Evolutionary conservation across 2,113 vertebrate genomes (phyloP).

Genomic region (Eudorcas thomsonii): DNA sequence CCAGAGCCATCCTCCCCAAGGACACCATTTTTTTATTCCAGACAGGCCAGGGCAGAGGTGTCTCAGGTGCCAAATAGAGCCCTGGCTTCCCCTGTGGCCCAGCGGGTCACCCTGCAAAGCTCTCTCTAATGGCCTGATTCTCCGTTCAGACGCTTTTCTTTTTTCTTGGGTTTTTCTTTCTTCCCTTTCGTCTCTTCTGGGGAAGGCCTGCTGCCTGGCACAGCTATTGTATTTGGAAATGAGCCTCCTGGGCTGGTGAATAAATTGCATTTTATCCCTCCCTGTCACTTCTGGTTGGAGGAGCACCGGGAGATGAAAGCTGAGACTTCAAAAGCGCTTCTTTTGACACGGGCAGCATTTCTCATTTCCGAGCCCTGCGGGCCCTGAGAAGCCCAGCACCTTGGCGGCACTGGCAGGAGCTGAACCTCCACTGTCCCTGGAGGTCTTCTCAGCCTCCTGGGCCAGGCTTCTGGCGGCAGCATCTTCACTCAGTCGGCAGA

Average conservation of each 20-base stretch:
- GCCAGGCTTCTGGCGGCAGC: conserved; percentile 23
- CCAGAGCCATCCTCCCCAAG: background rate
- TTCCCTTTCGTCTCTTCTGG: conserved; percentile 18
- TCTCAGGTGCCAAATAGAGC: background rate
- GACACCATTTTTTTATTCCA: background rate
- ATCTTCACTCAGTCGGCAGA: conserved; percentile 7
- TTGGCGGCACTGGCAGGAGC: background rate
- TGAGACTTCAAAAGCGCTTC: conserved; percentile 51
- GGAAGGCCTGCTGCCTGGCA: conserved; percentile 30
- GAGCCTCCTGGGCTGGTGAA: conserved; percentile 46
- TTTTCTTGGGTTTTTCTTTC: background rate
- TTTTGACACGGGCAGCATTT: conserved; percentile 39
- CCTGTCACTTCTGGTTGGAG: conserved; percentile 60
- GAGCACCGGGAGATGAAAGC: conserved; percentile 49
- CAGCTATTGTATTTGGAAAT: conserved; percentile 59
- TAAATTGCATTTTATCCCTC: conserved; percentile 55
- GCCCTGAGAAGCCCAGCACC: background rate
- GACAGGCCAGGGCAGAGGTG: background rate
- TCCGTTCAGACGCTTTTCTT: background rate
- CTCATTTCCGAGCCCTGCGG: background rate
- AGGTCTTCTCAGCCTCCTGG: background rate
- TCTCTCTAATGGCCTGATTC: background rate
- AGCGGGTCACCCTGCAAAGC: background rate
- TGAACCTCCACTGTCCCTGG: background rate
- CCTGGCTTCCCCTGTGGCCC: background rate